phyloP scores from a whole-genome alignment of 1,140 invertebrate species.

The Drosophila ananassae region DNA sequence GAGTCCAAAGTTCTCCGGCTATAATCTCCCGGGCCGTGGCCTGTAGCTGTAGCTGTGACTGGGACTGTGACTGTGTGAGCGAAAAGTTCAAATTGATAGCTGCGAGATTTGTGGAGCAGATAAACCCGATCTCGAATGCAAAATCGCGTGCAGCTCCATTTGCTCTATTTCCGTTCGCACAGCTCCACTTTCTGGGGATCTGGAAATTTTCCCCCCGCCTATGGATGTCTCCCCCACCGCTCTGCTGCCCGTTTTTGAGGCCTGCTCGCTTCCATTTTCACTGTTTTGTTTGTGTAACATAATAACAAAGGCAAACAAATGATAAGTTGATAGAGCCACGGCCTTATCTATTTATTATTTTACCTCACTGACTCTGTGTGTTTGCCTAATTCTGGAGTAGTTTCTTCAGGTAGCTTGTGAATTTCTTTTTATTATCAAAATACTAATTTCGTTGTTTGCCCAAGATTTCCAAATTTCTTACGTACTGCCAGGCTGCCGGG shows the following conservation, averaged over 20 bases:
- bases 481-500: slow-evolving; percentile 13
- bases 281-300: slow-evolving; percentile 79
- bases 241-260: slow-evolving; percentile 12
- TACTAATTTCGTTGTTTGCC: slow-evolving; percentile 81
- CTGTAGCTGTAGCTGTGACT: too few relatives aligned
- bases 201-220: slow-evolving; percentile 2
- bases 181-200: slow-evolving; percentile 1
- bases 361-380: slow-evolving; percentile 38
- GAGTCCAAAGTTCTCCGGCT: slow-evolving; percentile 46
- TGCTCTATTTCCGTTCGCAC: slow-evolving; percentile 52
- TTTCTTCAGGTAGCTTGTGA: slow-evolving; percentile 77
- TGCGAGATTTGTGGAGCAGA: slow-evolving; percentile 67
- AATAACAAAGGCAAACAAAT: slow-evolving; percentile 81
- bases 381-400: slow-evolving; percentile 34
- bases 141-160: slow-evolving; percentile 69
- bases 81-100: slow-evolving; percentile 81
- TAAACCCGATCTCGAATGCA: slow-evolving; percentile 71
- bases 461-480: slow-evolving; percentile 68
- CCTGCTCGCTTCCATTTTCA: slow-evolving; percentile 30
- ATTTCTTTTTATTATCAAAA: slow-evolving; percentile 79
- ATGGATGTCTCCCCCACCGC: neutral
- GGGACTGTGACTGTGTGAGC: slow-evolving; percentile 22
- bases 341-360: slow-evolving; percentile 76
- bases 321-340: slow-evolving; percentile 78
- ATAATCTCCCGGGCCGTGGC: slow-evolving; percentile 55